A percentile compares a stretch with the other conserved stretches of the same genome.
Evolutionary conservation across 2,113 vertebrate species (phyloP).

Genomic region (Aegithalos caudatus): DNA sequence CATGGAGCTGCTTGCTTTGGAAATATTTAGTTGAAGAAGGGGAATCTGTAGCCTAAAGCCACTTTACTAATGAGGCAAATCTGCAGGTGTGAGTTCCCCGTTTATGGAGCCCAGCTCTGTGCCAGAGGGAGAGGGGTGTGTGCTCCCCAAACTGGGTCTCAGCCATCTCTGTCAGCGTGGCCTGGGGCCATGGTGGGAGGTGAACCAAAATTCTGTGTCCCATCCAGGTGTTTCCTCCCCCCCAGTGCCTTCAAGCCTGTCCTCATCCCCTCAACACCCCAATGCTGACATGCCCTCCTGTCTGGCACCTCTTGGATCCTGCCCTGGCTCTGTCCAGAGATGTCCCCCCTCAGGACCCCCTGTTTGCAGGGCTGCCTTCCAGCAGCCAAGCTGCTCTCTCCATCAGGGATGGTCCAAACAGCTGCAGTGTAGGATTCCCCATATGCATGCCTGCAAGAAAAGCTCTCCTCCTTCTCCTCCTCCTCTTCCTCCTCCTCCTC

Average conservation of each 20-base stretch:
- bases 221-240: background rate
- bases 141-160: background rate
- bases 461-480: background rate
- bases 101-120: background rate
- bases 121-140: background rate
- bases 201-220: background rate
- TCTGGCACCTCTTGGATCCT: background rate
- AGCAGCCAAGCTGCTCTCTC: background rate
- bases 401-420: background rate
- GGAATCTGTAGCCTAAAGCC: background rate
- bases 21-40: background rate
- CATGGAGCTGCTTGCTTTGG: background rate
- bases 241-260: accelerated
- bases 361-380: background rate
- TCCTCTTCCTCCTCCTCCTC: background rate
- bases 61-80: slow-evolving; percentile 2
- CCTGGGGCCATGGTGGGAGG: background rate
- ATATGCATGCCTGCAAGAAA: background rate
- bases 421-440: background rate
- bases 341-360: background rate
- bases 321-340: background rate
- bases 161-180: background rate
- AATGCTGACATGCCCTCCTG: accelerated
- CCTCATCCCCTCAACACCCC: background rate
- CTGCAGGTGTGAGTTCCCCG: background rate